These are phyloP conservation scores for Neopelma chrysocephalum DNA, from an alignment of 2,797 vertebrate species.

Conservation along the genomic window DNA sequence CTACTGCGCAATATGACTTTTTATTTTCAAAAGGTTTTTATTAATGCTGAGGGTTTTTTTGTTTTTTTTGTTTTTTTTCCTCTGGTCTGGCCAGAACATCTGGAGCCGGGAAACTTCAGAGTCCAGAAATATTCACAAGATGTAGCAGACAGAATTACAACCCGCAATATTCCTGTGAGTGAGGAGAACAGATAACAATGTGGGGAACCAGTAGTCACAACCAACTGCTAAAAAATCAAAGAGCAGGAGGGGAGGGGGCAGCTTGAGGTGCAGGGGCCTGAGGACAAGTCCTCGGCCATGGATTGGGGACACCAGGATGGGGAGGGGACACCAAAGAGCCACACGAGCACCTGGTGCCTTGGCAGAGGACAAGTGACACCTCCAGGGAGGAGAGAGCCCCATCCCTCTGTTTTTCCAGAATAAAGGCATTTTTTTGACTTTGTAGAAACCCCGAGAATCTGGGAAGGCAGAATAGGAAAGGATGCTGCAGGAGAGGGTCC, in stretches of 20 bases:
- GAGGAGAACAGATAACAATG: constrained; percentile 32
- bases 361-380: background rate
- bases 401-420: background rate
- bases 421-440: background rate
- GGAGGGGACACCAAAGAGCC: background rate
- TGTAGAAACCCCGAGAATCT: background rate
- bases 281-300: rapidly evolving
- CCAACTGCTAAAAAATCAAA: background rate
- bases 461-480: background rate
- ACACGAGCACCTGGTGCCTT: too few relatives aligned
- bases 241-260: background rate
- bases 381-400: background rate
- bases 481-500: background rate
- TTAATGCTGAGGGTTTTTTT: constrained; percentile 59
- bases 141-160: constrained; percentile 56
- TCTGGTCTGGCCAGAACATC: constrained; percentile 69
- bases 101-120: constrained; percentile 63
- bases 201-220: constrained; percentile 42
- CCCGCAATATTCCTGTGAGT: constrained; percentile 33
- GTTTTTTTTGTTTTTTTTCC: background rate
- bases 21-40: constrained; percentile 63
- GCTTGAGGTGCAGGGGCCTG: background rate
- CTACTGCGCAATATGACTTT: constrained; percentile 63
- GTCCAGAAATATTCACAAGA: constrained; percentile 57
- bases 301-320: background rate